Evolutionary conservation across 2,888 invertebrate genomes (phyloP), one percentile per base, ranked within the genome.

Genomic region (Xylota segnis): DNA sequence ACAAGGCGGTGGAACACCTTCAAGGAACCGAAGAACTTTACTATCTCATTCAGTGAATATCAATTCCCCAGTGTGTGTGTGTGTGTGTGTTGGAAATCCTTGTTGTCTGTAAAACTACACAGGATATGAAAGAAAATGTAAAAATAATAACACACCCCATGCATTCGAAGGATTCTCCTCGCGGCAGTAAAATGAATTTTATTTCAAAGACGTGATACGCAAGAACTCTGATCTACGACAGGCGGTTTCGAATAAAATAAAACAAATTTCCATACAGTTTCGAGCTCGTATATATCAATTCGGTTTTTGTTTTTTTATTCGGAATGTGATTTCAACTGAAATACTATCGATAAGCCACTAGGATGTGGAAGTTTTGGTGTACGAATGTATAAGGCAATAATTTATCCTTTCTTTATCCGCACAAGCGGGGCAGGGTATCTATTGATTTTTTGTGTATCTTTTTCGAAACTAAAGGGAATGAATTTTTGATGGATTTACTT

Each of bases 311-410:
- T 58, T 9, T 40, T 10, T 12, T 61, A 32, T 61, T 43, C 14
- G 0, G 59, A 43, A 61, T 61, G 40, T 43, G n/a, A 61, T 43
- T 27, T 61, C 59, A 61, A 27, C 59, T 40, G 27, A 37, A 43
- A 27, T 43, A 37, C 59, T 27, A 43, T 43, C n/a, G 43, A 43
- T 23, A 61, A 43, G 59, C n/a, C 27, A 61, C 29, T 12, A 6
- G 58, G 7, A 14, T 58, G 18, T 37, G 16, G 16, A n/a, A 18
- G 37, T 43, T 18, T 18, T 10, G 32, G 0, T 34, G 7, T 16
- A 16, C 32, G 34, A 32, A 9, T 56, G 23, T 23, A 50, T 23
- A 2, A 12, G 27, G 52, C 18, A 14, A 29, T 29, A 29, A 54
- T n/a, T 54, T 54, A 54, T 29, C 29, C 52, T 27, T 16, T 18